Percentiles rank a stretch among this genome's conserved stretches.
These are phyloP conservation scores for Drosophila percnosoma DNA, from an alignment of 2,888 invertebrate genomes.

Conservation along the genomic window DNA sequence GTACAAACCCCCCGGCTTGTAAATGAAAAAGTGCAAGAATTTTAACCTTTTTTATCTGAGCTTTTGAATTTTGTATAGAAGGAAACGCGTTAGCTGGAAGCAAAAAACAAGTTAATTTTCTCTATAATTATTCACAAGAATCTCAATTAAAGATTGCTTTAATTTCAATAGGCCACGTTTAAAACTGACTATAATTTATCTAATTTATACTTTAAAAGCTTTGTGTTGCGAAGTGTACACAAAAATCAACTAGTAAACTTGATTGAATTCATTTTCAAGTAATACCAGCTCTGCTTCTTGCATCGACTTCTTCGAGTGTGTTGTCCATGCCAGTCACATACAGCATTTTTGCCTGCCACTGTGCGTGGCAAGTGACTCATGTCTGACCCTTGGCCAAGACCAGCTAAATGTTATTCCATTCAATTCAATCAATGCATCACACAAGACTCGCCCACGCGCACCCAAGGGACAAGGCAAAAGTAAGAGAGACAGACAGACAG, in stretches of 20 bases:
- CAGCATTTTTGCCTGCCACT: constrained; percentile 28
- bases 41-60: neutral
- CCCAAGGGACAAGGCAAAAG: neutral
- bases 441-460: constrained; percentile 54
- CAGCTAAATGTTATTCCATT: constrained; percentile 62
- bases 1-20: constrained; percentile 9
- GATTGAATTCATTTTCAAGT: constrained; percentile 7
- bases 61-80: neutral
- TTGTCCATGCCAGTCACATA: constrained; percentile 65
- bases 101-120: neutral
- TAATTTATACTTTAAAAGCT: neutral
- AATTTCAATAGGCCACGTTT: neutral
- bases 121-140: neutral
- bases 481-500: constrained; percentile 4
- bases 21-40: constrained; percentile 5
- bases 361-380: constrained; percentile 43
- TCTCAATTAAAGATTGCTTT: neutral
- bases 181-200: neutral
- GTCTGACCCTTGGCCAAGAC: constrained; percentile 66
- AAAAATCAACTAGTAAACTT: neutral
- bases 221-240: neutral
- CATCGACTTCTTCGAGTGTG: neutral
- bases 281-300: constrained; percentile 7
- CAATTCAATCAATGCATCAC: constrained; percentile 81
- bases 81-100: neutral